Percentiles rank a stretch among this genome's conserved stretches.
Evolutionary conservation across 2,797 vertebrate genomes (phyloP).

Genomic region (Chromis chromis): DNA sequence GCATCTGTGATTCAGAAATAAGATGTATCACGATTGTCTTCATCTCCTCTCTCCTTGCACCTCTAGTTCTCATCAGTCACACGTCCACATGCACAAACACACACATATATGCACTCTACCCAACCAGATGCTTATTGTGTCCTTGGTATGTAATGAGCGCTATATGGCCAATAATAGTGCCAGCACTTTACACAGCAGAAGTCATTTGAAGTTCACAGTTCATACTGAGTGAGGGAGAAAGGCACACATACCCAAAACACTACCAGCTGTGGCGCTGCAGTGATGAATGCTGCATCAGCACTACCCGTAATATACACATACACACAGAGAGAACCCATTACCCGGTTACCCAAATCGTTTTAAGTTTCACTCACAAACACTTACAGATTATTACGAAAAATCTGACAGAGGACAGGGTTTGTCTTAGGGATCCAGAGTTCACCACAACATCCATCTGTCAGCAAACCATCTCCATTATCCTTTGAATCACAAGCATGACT

Average conservation of each 20-base stretch:
- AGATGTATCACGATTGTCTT: background rate
- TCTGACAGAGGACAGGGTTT: conserved; percentile 72
- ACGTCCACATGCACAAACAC: background rate
- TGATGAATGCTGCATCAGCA: conserved; percentile 82
- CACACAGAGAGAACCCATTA: conserved; percentile 64
- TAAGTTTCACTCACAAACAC: conserved; percentile 77
- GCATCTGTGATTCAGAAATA: conserved; percentile 16
- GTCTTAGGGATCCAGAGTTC: conserved; percentile 74
- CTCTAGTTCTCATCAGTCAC: background rate
- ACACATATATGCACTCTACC: background rate
- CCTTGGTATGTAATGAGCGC: conserved; percentile 61
- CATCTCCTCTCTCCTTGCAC: background rate
- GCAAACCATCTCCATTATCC: conserved; percentile 76
- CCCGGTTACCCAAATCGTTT: conserved; percentile 68
- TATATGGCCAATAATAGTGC: conserved; percentile 47
- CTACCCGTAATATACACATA: conserved; percentile 48
- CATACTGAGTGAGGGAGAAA: conserved; percentile 69
- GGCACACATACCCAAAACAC: conserved; percentile 76
- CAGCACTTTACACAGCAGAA: conserved; percentile 63
- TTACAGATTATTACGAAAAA: conserved; percentile 74
- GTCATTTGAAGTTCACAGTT: conserved; percentile 79
- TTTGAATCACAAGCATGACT: conserved; percentile 74
- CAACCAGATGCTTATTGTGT: conserved; percentile 33
- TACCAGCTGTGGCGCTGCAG: conserved; percentile 84
- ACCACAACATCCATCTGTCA: conserved; percentile 82